Evolutionary conservation across 2,113 vertebrate genomes (phyloP).

Genomic region (Archilochus colubris): DNA sequence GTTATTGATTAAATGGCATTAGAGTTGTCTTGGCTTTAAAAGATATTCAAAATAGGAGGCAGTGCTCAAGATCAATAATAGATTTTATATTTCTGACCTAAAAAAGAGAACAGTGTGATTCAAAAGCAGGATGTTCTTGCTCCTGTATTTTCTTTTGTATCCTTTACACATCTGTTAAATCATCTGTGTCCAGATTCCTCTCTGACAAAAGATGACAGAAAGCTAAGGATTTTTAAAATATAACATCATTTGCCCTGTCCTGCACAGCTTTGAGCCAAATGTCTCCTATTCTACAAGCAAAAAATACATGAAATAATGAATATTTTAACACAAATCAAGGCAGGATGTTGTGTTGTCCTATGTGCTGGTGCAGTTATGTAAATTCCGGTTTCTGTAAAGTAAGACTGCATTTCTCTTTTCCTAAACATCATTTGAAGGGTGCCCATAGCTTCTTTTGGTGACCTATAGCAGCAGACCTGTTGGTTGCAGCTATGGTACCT

Average conservation of each 20-base stretch:
- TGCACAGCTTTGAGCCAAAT: neutral
- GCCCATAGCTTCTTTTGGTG: neutral
- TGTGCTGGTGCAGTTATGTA: neutral
- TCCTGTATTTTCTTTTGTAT: neutral
- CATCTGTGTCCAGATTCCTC: neutral
- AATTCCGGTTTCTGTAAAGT: neutral
- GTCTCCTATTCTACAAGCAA: neutral
- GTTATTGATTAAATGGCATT: conserved; percentile 68
- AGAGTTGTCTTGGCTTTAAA: conserved; percentile 61
- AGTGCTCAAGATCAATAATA: conserved; percentile 62
- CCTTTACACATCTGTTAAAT: neutral
- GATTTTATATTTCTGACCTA: conserved; percentile 64
- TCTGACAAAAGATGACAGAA: neutral
- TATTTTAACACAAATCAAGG: neutral
- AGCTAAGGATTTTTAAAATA: neutral
- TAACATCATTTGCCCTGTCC: neutral
- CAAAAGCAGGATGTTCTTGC: conserved; percentile 10
- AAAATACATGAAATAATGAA: neutral
- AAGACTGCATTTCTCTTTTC: neutral
- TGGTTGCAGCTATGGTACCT: neutral
- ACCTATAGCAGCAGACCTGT: neutral
- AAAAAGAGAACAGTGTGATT: conserved; percentile 34
- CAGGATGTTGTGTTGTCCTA: neutral
- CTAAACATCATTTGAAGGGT: neutral
- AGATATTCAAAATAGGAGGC: conserved; percentile 61